Evolutionary conservation across 92 coral and sea anemone species (phyloP).

Genomic region (Pocillopora meandrina): DNA sequence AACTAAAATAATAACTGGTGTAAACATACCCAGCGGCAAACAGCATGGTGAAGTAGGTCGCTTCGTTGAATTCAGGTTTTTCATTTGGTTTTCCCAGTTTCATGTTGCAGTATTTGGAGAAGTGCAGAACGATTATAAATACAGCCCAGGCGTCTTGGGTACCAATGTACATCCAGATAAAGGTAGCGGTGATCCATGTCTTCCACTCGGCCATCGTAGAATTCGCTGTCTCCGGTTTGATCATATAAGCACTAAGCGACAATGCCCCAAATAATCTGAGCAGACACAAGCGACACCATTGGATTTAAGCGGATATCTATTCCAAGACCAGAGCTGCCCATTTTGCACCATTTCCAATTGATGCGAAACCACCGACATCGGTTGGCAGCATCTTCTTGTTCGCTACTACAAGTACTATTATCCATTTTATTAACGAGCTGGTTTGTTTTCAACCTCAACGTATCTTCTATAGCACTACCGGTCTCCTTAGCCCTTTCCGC

Average conservation of each 20-base stretch:
- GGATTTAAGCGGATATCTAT: conserved; percentile 70
- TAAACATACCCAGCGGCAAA: conserved; percentile 78
- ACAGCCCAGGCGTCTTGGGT: conserved; percentile 91
- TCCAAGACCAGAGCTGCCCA: conserved; percentile 33
- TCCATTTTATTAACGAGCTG: neutral
- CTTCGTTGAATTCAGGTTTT: conserved; percentile 91
- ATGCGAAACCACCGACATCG: conserved; percentile 44
- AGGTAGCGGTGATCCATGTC: conserved; percentile 73
- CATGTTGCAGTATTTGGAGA: conserved; percentile 82
- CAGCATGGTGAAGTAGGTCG: conserved; percentile 91
- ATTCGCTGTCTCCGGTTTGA: conserved; percentile 63
- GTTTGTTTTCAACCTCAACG: neutral
- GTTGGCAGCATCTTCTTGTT: conserved; percentile 32
- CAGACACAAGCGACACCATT: conserved; percentile 75
- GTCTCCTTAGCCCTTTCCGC: neutral
- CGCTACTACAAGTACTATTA: conserved; percentile 23
- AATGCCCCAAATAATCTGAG: conserved; percentile 81
- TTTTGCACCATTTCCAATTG: conserved; percentile 46
- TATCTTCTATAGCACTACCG: conserved; percentile 13
- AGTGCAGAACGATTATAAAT: conserved; percentile 78
- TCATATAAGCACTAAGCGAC: conserved; percentile 72
- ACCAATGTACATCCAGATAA: conserved; percentile 92
- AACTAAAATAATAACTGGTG: neutral
- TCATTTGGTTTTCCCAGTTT: conserved; percentile 93
- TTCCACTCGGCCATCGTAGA: conserved; percentile 59